These are phyloP conservation scores for Caenorhabditis sinica DNA, from an alignment of 2,888 invertebrate genomes.

Conservation along the genomic window DNA sequence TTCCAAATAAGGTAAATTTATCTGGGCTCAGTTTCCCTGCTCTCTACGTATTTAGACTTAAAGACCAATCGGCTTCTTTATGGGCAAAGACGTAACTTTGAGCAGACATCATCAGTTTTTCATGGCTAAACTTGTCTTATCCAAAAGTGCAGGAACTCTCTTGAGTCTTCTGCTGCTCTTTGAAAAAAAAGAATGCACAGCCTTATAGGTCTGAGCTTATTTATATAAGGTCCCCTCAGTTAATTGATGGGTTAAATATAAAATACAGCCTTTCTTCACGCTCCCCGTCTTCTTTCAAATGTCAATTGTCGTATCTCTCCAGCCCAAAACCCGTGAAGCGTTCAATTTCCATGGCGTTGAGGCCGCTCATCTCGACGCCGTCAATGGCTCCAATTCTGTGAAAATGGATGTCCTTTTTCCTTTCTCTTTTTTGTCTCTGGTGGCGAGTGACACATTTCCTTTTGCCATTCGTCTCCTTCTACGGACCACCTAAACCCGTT, in stretches of 20 bases:
- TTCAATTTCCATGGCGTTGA: constrained; percentile 51
- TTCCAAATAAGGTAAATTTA: background rate
- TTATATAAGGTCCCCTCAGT: background rate
- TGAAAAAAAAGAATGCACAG: background rate
- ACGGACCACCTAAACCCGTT: background rate
- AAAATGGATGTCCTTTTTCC: constrained; percentile 45
- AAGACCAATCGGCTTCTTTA: no score
- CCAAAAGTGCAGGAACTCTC: no score
- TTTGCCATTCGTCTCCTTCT: background rate
- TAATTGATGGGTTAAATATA: background rate
- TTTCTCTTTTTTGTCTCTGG: background rate
- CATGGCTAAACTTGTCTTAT: no score
- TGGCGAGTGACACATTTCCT: constrained; percentile 6
- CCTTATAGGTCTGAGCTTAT: background rate
- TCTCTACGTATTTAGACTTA: background rate
- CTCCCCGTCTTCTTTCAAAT: background rate
- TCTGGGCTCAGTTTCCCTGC: background rate
- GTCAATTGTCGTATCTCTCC: constrained; percentile 32
- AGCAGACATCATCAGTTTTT: no score
- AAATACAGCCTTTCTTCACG: background rate
- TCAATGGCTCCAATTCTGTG: constrained; percentile 21
- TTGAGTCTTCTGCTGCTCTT: background rate
- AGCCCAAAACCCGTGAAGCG: constrained; percentile 43
- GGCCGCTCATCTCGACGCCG: constrained; percentile 14
- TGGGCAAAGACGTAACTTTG: no score